A percentile compares a stretch with the other conserved stretches of the same genome.
Evolutionary conservation across 2,113 vertebrate genomes (phyloP).

Genomic region (Prochilodus magdalenae): DNA sequence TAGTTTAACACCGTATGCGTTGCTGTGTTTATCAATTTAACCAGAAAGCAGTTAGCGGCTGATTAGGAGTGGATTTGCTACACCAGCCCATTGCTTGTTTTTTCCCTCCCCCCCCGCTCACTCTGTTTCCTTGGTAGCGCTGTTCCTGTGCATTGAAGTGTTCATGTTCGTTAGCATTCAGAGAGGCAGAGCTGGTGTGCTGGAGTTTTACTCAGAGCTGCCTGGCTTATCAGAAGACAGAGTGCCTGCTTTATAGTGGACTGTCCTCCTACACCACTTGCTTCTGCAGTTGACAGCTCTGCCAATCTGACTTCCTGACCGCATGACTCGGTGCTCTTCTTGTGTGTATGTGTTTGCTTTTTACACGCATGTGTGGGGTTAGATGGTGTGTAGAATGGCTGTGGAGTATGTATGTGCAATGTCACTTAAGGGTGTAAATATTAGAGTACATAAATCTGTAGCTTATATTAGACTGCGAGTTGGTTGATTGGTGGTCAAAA

Average conservation of each 20-base stretch:
- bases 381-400: not conserved
- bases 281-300: slow-evolving; percentile 16
- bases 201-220: not conserved
- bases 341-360: not conserved
- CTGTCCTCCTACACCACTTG: slow-evolving; percentile 6
- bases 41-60: no score
- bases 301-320: not conserved
- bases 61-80: no score
- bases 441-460: no score
- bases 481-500: not conserved
- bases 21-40: no score
- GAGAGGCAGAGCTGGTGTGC: not conserved
- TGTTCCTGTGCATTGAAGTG: not conserved
- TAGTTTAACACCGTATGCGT: no score
- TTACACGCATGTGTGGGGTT: not conserved
- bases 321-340: not conserved
- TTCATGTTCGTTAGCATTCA: not conserved
- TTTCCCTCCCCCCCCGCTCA: no score
- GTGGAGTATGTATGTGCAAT: not conserved
- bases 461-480: not conserved
- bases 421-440: no score
- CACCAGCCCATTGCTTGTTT: no score
- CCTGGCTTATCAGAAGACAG: slow-evolving; percentile 24
- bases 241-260: not conserved
- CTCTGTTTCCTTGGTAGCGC: no score